phyloP scores from a whole-genome alignment of 1,140 invertebrate genomes.

The Anastatus disparis region DNA sequence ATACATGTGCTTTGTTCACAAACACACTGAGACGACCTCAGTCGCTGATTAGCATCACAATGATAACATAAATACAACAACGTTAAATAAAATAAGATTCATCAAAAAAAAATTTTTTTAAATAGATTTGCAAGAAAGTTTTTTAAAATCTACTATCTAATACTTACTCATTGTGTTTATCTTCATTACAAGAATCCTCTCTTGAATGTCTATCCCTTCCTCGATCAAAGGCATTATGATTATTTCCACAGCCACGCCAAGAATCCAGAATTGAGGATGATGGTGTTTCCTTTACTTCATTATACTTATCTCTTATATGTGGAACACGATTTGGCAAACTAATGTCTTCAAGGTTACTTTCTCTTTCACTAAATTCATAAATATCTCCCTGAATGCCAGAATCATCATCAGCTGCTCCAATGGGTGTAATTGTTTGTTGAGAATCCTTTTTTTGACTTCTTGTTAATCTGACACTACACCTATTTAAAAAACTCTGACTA shows the following conservation, averaged over 20 bases:
- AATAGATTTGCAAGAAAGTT: too few relatives aligned
- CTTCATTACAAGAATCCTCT: constrained; percentile 45
- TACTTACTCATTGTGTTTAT: constrained; percentile 40
- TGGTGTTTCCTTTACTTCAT: constrained; percentile 51
- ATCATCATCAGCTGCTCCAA: constrained; percentile 61
- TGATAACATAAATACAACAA: too few relatives aligned
- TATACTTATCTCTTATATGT: constrained; percentile 49
- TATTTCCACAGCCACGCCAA: constrained; percentile 48
- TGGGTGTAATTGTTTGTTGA: constrained; percentile 48
- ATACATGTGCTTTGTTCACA: too few relatives aligned
- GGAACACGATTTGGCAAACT: constrained; percentile 50
- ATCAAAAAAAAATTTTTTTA: too few relatives aligned
- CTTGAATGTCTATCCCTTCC: constrained; percentile 40
- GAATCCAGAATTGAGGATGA: constrained; percentile 49
- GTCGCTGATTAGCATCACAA: too few relatives aligned
- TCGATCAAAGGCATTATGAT: constrained; percentile 37
- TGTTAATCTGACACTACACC: constrained; percentile 55
- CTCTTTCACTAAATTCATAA: constrained; percentile 64
- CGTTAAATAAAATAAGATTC: too few relatives aligned
- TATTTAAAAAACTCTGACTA: constrained; percentile 33
- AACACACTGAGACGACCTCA: too few relatives aligned
- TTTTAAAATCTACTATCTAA: too few relatives aligned
- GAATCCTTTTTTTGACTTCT: constrained; percentile 58
- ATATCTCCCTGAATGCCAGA: constrained; percentile 66
- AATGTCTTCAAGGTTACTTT: constrained; percentile 62